Conservation (phyloP, 2,113 vertebrate genomes). For the Tretioscincus oriximinensis region DNA sequence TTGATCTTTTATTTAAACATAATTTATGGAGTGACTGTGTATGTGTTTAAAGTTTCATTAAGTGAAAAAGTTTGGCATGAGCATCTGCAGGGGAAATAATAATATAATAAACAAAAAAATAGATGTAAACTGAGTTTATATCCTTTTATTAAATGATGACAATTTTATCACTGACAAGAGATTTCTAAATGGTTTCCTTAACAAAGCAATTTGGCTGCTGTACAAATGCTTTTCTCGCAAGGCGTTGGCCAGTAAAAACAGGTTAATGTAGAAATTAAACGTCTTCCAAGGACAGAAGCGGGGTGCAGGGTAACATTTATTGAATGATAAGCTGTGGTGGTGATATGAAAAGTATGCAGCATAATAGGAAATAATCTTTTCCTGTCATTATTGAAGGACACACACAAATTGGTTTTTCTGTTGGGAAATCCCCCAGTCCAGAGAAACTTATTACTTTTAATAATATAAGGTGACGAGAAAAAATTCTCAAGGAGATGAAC, state of each 20-base stretch:
- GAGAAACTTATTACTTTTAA: constrained; percentile 85
- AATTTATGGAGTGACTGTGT: not conserved
- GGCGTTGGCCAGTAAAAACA: constrained; percentile 73
- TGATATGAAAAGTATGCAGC: constrained; percentile 78
- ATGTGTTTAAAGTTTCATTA: constrained; percentile 35
- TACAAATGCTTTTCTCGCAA: constrained; percentile 64
- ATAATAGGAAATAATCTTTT: constrained; percentile 83
- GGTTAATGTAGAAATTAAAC: constrained; percentile 82
- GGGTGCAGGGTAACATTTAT: constrained; percentile 78
- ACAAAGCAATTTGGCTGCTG: constrained; percentile 71
- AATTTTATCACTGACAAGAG: constrained; percentile 73
- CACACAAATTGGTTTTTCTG: constrained; percentile 84
- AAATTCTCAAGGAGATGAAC: constrained; percentile 82
- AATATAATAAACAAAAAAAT: constrained; percentile 33
- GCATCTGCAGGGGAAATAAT: constrained; percentile 39
- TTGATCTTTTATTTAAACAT: constrained; percentile 65
- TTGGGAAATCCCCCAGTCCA: constrained; percentile 80
- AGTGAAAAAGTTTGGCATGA: constrained; percentile 46
- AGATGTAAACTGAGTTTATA: constrained; percentile 70
- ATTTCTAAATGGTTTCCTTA: constrained; percentile 76
- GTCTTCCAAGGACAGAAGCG: constrained; percentile 73
- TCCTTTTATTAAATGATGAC: constrained; percentile 73
- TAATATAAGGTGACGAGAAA: constrained; percentile 79
- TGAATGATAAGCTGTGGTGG: constrained; percentile 79
- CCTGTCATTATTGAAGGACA: constrained; percentile 82